These are phyloP conservation scores for Struthidea cinerea DNA, from an alignment of 2,113 vertebrate genomes.

Conservation along the genomic window DNA sequence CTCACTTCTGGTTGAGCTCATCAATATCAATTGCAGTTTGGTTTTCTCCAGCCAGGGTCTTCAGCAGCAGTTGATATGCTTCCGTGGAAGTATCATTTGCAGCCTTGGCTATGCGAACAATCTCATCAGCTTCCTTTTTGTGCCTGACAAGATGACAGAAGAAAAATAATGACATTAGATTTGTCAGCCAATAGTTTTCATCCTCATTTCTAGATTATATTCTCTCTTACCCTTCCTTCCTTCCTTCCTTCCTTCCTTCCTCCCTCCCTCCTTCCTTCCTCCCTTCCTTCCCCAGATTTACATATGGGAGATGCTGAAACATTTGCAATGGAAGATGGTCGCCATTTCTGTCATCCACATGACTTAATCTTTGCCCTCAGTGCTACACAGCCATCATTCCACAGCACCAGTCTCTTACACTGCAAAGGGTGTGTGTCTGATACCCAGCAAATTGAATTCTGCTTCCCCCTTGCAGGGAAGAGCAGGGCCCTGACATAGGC, in stretches of 20 bases:
- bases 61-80: slow-evolving; percentile 86
- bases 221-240: not conserved
- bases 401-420: not conserved
- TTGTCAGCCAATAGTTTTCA: not conserved
- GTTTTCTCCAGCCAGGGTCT: slow-evolving; percentile 85
- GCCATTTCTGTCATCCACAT: fast-evolving
- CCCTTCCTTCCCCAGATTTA: not conserved
- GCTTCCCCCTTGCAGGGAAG: not conserved
- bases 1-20: slow-evolving; percentile 92
- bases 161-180: not conserved
- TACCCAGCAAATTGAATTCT: not conserved
- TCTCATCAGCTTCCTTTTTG: slow-evolving; percentile 91
- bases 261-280: not conserved
- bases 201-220: not conserved
- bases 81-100: slow-evolving; percentile 92
- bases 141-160: slow-evolving; percentile 72
- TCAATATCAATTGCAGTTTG: slow-evolving; percentile 84
- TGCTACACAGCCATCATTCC: not conserved
- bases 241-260: not conserved
- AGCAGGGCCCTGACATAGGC: fast-evolving
- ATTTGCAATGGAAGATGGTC: not conserved
- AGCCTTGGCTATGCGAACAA: slow-evolving; percentile 87
- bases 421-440: not conserved
- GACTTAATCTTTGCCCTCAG: not conserved
- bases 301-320: not conserved